These are phyloP conservation scores for Actenoides lindsayi DNA, from an alignment of 2,113 vertebrate genomes.

Conservation along the genomic window DNA sequence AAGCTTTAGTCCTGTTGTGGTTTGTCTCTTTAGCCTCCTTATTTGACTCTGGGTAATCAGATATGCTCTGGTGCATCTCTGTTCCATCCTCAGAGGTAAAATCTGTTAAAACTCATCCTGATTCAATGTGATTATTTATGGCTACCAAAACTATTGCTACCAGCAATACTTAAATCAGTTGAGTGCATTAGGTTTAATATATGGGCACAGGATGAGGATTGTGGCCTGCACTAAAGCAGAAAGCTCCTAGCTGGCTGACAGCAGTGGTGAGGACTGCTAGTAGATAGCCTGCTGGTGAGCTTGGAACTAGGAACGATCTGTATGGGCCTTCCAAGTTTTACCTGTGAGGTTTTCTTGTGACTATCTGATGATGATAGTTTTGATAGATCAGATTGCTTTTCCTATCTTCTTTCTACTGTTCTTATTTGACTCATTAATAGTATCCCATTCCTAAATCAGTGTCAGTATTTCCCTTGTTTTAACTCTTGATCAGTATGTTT, in stretches of 20 bases:
- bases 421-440: not conserved
- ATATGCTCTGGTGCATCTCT: not conserved
- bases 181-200: not conserved
- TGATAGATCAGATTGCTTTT: not conserved
- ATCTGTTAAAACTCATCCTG: not conserved
- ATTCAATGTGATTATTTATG: not conserved
- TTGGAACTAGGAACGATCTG: not conserved
- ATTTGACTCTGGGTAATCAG: not conserved
- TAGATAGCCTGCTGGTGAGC: not conserved
- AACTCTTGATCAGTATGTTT: not conserved
- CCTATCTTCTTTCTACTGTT: not conserved
- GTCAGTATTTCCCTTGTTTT: not conserved
- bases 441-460: not conserved
- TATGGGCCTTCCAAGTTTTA: not conserved
- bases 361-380: not conserved
- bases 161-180: not conserved
- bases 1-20: not conserved
- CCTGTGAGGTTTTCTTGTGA: not conserved
- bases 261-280: not conserved
- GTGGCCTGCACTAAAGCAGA: not conserved
- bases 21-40: not conserved
- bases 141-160: not conserved
- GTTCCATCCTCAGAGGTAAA: not conserved
- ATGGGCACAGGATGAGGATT: not conserved
- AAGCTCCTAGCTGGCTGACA: not conserved